Evolutionary conservation across 2,113 vertebrate species (phyloP).

Genomic region (Hystrix brachyura): DNA sequence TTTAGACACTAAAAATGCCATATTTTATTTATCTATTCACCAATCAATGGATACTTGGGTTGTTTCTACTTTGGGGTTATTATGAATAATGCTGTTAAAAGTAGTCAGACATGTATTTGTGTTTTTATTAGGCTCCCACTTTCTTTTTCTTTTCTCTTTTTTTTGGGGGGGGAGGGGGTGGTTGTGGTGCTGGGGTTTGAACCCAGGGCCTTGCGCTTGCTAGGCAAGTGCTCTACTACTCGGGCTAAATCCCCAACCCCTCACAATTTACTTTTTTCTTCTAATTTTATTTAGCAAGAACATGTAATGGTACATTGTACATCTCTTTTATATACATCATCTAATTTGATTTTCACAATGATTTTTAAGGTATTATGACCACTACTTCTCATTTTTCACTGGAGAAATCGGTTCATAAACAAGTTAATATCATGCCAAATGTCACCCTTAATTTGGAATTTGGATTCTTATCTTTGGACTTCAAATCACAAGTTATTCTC

Average conservation of each 20-base stretch:
- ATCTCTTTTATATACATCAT: background rate
- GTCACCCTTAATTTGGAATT: background rate
- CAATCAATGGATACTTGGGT: no score
- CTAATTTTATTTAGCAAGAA: no score
- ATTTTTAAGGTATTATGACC: background rate
- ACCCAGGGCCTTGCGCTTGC: no score
- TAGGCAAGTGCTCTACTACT: no score
- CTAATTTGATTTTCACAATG: background rate
- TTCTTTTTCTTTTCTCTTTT: background rate
- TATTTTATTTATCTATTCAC: no score
- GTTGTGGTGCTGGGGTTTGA: no score
- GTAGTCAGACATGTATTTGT: background rate
- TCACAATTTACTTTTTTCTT: no score
- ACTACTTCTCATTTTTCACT: background rate
- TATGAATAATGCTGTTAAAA: background rate
- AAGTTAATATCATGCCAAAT: background rate
- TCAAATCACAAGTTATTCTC: constrained; percentile 8
- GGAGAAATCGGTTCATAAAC: background rate
- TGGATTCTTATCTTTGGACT: background rate
- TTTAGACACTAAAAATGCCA: background rate
- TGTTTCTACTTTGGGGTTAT: no score
- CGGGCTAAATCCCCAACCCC: background rate
- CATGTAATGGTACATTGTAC: no score
- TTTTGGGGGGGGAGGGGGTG: no score
- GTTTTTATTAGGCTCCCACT: background rate